phyloP scores from a whole-genome alignment of 2,797 vertebrate genomes.

The Enteromius fasciolatus region DNA sequence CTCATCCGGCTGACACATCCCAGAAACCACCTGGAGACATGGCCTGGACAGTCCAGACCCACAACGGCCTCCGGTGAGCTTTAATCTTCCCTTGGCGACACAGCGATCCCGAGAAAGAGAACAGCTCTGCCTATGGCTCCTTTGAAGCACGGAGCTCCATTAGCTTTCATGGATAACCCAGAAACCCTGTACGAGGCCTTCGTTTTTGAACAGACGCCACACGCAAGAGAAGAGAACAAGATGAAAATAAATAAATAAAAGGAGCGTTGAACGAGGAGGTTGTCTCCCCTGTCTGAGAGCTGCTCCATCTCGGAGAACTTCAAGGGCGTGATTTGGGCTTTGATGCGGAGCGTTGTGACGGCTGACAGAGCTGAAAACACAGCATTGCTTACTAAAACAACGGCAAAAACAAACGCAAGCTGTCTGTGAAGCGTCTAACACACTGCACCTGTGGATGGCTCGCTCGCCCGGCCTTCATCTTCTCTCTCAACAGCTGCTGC shows the following conservation, averaged over 20 bases:
- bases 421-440: constrained; percentile 52
- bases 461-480: constrained; percentile 44
- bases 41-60: constrained; percentile 54
- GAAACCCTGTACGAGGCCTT: constrained; percentile 47
- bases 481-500: constrained; percentile 49
- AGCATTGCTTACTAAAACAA: constrained; percentile 65
- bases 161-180: constrained; percentile 65
- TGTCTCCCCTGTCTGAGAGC: constrained; percentile 55
- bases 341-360: constrained; percentile 63
- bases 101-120: constrained; percentile 49
- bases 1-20: constrained; percentile 53
- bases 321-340: constrained; percentile 63
- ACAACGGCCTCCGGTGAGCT: constrained; percentile 52
- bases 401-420: constrained; percentile 59
- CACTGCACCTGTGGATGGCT: constrained; percentile 58
- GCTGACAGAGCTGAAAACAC: constrained; percentile 62
- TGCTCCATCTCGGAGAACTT: constrained; percentile 65
- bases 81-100: constrained; percentile 65
- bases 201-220: constrained; percentile 54
- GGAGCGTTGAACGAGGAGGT: constrained; percentile 53
- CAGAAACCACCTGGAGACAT: constrained; percentile 61
- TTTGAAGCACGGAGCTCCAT: constrained; percentile 69
- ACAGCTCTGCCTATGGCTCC: constrained; percentile 57
- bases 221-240: constrained; percentile 33
- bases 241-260: constrained; percentile 61